Base-by-base conservation (phyloP, 2,888 invertebrate genomes). In the Latheticus oryzae region DNA sequence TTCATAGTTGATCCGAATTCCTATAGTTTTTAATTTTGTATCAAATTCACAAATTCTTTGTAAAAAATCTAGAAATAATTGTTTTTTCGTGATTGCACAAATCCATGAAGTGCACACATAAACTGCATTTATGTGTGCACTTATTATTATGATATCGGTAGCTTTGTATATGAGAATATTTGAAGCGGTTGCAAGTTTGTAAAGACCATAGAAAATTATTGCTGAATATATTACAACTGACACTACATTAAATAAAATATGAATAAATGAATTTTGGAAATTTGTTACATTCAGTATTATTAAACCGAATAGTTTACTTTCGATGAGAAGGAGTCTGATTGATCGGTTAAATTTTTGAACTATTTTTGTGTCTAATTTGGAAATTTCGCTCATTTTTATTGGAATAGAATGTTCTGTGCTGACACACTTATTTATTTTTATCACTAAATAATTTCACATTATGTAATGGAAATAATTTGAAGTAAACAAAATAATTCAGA, bases 21-120 rank as follows among this genome's bases (percentile, higher is more conserved):
- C 21, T 3, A 9, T 38, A 5, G 11, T 38, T 38, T 38, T 21
- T 21, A 38, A 23, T 9, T 19, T 19, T 1, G 13, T n/a, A 23
- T 38, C 38, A 4, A 38, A 38, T n/a, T 11, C 19, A n/a, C 21
- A 23, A 3, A 38, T 21, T 17, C 7, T 35, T 7, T 5, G 12
- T 17, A 35, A 9, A 4, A 35, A 8, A 4, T 17, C 3, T 5
- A 35, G 11, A 7, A 21, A 21, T 21, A 23, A 12, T 7, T 38
- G 3, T 4, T 2, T 1, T 1, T n/a, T 17, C 8, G 19, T 16
- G 16, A 35, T n/a, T 1, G 2, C 8, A 5, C 8, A 35, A 8
- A 35, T 1, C 17, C 35, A 35, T 3, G 9, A 7, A 1, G 8
- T 35, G n/a, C n/a, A 9, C 1, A 8, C 8, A 17, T 17, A 35